These are phyloP conservation scores for Hypomesus transpacificus DNA, from an alignment of 2,113 vertebrate genomes.

Conservation along the genomic window DNA sequence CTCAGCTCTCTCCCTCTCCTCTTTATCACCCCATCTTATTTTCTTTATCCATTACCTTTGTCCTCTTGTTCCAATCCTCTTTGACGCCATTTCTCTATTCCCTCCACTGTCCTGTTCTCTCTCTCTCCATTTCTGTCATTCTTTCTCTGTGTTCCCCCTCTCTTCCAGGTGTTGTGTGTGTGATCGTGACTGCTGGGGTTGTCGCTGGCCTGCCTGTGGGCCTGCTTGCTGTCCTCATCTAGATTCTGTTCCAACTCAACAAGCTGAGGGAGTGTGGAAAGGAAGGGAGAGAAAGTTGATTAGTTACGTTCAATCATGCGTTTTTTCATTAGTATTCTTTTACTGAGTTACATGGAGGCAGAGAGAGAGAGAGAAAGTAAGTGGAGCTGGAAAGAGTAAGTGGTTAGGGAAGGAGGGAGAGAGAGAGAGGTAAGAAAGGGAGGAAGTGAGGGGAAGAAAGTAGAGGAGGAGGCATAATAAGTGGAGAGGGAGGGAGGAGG, in stretches of 20 bases:
- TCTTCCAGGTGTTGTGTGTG: not conserved
- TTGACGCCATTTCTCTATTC: not conserved
- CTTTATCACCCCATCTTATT: not conserved
- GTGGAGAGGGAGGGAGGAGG: not conserved
- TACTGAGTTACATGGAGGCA: not conserved
- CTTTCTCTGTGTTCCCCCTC: not conserved
- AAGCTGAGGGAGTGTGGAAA: no score
- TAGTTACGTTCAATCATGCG: not conserved
- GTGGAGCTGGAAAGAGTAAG: not conserved
- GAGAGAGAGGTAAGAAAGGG: not conserved
- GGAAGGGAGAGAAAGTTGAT: no score
- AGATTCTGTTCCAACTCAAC: no score
- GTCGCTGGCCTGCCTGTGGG: not conserved
- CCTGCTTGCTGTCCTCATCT: not conserved
- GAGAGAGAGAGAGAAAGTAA: not conserved
- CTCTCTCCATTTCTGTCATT: not conserved
- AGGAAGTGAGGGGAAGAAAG: not conserved
- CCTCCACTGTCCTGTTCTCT: constrained; percentile 23
- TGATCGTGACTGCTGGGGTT: not conserved
- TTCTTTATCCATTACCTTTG: not conserved
- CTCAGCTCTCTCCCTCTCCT: not conserved
- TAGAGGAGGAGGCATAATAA: not conserved
- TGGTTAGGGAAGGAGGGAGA: not conserved
- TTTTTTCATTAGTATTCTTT: not conserved
- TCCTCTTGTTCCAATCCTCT: constrained; percentile 35